Evolutionary conservation across 1,140 invertebrate species (phyloP).

Genomic region (Papilio helenus): DNA sequence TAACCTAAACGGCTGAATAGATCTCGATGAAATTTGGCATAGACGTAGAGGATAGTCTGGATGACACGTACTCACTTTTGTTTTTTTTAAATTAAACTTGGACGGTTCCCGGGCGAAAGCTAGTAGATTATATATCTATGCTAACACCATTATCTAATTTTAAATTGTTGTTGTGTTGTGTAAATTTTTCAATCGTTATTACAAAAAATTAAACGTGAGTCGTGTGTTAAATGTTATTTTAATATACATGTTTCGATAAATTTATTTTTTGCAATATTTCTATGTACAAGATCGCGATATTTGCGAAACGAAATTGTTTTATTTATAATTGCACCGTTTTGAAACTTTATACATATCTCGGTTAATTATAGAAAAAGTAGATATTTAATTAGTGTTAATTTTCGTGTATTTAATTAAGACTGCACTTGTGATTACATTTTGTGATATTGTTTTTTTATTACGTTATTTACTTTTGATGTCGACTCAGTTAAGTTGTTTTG

Average conservation of each 20-base stretch:
- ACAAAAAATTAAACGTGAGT: slow-evolving; percentile 2
- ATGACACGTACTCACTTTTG: too few relatives aligned
- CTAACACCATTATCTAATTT: too few relatives aligned
- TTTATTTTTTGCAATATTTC: background rate
- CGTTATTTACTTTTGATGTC: slow-evolving; percentile 52
- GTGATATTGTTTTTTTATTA: slow-evolving; percentile 53
- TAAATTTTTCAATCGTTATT: slow-evolving; percentile 43
- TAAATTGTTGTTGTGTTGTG: slow-evolving; percentile 51
- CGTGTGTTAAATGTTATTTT: slow-evolving; percentile 35
- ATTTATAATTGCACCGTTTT: slow-evolving; percentile 28
- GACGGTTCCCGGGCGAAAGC: too few relatives aligned
- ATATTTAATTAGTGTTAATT: slow-evolving; percentile 48
- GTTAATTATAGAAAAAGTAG: slow-evolving; percentile 57
- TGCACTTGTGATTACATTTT: slow-evolving; percentile 68
- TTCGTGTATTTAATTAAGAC: slow-evolving; percentile 62
- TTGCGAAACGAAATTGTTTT: slow-evolving; percentile 23
- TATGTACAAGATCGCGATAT: background rate
- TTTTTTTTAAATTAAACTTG: too few relatives aligned
- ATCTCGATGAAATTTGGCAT: too few relatives aligned
- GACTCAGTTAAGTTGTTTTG: slow-evolving; percentile 55
- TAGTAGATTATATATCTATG: too few relatives aligned
- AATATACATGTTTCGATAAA: background rate
- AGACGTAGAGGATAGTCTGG: too few relatives aligned
- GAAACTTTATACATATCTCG: slow-evolving; percentile 63
- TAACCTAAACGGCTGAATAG: too few relatives aligned